Conservation (phyloP, 2,888 invertebrate genomes). For the Chrysodeixis includens region DNA sequence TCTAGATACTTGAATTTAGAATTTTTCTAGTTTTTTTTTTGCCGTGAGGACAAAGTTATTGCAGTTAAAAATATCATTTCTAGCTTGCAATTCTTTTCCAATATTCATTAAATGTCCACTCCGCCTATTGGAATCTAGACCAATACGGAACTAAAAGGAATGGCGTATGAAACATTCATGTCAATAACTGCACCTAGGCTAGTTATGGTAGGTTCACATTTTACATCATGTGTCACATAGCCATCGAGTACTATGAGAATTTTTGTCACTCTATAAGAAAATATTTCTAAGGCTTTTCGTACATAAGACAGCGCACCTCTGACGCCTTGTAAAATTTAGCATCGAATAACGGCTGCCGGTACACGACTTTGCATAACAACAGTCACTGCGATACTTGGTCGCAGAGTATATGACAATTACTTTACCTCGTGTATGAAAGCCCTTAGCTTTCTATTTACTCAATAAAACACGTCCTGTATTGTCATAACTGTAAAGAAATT, state of each 20-base stretch:
- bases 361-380: no score
- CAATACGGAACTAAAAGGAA: not conserved
- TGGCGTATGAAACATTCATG: not conserved
- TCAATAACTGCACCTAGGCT: not conserved
- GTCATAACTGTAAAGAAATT: not conserved
- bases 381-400: no score
- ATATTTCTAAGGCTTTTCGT: not conserved
- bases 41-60: slow-evolving; percentile 5
- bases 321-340: no score
- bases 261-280: not conserved
- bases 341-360: no score
- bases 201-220: not conserved
- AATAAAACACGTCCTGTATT: not conserved
- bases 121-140: not conserved
- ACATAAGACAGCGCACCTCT: no score
- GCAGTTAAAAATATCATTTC: not conserved
- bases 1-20: no score
- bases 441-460: not conserved
- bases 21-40: slow-evolving; percentile 32
- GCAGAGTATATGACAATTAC: no score
- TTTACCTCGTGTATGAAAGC: no score
- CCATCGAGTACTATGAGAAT: not conserved
- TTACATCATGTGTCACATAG: not conserved
- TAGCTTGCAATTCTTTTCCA: not conserved
- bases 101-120: not conserved